Evolutionary conservation across 2,113 vertebrate genomes (phyloP).

Genomic region (Hystrix cristata): DNA sequence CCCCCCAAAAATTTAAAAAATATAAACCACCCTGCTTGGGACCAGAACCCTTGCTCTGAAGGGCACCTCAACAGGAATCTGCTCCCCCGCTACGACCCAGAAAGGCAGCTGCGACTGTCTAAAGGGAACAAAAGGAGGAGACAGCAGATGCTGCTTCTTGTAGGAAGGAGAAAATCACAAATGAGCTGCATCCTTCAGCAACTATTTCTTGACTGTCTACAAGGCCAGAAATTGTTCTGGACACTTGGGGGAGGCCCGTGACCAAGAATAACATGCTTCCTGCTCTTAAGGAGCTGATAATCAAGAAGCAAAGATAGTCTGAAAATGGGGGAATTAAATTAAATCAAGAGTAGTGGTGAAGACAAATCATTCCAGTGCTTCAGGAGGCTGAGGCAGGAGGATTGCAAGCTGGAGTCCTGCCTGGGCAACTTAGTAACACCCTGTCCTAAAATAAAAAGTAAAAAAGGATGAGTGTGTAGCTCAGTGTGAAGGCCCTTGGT

Average conservation of each 20-base stretch:
- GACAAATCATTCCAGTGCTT: not conserved
- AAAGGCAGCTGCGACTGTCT: not conserved
- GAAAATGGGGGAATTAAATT: constrained; percentile 28
- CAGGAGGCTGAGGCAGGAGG: not conserved
- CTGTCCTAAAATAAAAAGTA: not conserved
- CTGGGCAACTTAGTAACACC: too few relatives aligned
- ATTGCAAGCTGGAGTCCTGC: too few relatives aligned
- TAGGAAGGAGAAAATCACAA: not conserved
- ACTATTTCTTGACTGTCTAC: constrained; percentile 4
- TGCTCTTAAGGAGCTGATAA: not conserved
- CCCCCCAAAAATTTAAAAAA: too few relatives aligned
- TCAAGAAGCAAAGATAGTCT: not conserved
- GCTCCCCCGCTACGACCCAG: not conserved
- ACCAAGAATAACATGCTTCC: not conserved
- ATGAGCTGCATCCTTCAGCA: not conserved
- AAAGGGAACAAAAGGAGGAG: not conserved
- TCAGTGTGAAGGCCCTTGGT: not conserved
- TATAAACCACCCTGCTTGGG: too few relatives aligned
- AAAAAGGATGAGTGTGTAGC: not conserved
- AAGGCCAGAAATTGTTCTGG: not conserved
- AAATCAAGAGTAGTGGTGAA: not conserved
- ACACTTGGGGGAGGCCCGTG: not conserved
- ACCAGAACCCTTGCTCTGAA: not conserved
- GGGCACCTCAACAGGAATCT: not conserved
- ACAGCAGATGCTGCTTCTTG: not conserved